Base-by-base conservation (phyloP, 2,888 invertebrate species). In the Mayetiola destructor region DNA sequence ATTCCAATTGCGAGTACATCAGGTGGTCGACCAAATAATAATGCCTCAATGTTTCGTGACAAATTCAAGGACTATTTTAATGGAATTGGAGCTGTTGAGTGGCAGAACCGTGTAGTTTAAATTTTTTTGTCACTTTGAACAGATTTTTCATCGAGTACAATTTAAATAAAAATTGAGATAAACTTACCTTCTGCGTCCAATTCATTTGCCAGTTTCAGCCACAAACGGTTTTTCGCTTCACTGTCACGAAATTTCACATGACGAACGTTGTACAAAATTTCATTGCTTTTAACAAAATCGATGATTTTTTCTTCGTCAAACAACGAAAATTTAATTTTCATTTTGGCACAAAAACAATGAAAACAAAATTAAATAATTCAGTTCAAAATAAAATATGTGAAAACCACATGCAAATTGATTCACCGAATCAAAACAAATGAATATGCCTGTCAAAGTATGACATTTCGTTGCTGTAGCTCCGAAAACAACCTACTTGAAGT, bases 281-380 rank as follows among this genome's bases (percentile, higher is more conserved):
- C 52, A 52, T 52, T 23, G 4, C n/a, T 9, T 23, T 52, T 52
- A 4, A 52, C 52, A 29, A 52, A 52, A 20, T 52, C 23, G 3
- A 52, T 52, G 2, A 52, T 52, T 52, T 52, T 52, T 29, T 52
- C 52, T n/a, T 52, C 52, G 8, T 52, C 52, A 4, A 9, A n/a
- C 6, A 23, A 20, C 21, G 52, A 9, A 23, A 52, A 52, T 12
- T 52, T 52, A 21, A 16, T 18, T 18, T 39, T 36, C 36, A 36
- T 12, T 36, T 32, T 36, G 3, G 12, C 14, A 12, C 36, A 36
- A 5, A 36, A 36, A 36, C 12, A 36, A 8, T 12, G 14, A n/a
- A 36, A 36, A 36, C 5, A 36, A 4, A 3, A 36, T 8, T 16
- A 12, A 36, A 36, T 36, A n/a, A n/a, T n/a, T n/a, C n/a, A n/a